Percentiles rank a stretch among this genome's conserved stretches.
These are phyloP conservation scores for Clinocottus analis DNA, from an alignment of 2,113 vertebrate species.

Conservation along the genomic window DNA sequence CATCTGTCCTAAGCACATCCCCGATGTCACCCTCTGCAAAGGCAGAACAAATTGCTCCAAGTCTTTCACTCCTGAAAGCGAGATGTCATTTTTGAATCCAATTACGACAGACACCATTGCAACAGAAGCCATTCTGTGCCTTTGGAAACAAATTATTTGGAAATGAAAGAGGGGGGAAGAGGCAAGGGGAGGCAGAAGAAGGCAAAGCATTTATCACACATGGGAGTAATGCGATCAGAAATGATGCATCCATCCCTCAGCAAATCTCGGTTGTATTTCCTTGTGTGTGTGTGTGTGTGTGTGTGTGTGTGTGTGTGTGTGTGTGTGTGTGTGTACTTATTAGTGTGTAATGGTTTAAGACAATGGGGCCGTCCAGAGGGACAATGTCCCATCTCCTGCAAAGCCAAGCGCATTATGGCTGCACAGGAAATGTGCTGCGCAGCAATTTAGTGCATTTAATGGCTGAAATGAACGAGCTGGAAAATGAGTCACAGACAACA, in stretches of 20 bases:
- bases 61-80: constrained; percentile 45
- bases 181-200: constrained; percentile 19
- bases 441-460: constrained; percentile 46
- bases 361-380: constrained; percentile 24
- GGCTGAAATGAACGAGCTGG: constrained; percentile 39
- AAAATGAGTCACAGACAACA: constrained; percentile 20
- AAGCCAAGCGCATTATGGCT: constrained; percentile 39
- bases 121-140: constrained; percentile 9
- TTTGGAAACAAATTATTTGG: constrained; percentile 53
- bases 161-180: constrained; percentile 32
- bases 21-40: constrained; percentile 23
- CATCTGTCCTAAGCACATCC: constrained; percentile 35
- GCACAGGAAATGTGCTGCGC: constrained; percentile 47
- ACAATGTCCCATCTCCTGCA: constrained; percentile 46
- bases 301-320: constrained; percentile 9
- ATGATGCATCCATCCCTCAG: constrained; percentile 18
- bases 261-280: constrained; percentile 27
- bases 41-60: constrained; percentile 57
- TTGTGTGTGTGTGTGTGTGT: constrained; percentile 3
- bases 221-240: constrained; percentile 46
- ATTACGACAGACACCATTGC: constrained; percentile 55
- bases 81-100: constrained; percentile 68
- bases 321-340: constrained; percentile 18
- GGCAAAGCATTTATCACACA: constrained; percentile 32
- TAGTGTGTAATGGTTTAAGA: constrained; percentile 46